A percentile compares a stretch with the other conserved stretches of the same genome.
Conservation (phyloP, 2,888 invertebrate species). For the Plagodis pulveraria region DNA sequence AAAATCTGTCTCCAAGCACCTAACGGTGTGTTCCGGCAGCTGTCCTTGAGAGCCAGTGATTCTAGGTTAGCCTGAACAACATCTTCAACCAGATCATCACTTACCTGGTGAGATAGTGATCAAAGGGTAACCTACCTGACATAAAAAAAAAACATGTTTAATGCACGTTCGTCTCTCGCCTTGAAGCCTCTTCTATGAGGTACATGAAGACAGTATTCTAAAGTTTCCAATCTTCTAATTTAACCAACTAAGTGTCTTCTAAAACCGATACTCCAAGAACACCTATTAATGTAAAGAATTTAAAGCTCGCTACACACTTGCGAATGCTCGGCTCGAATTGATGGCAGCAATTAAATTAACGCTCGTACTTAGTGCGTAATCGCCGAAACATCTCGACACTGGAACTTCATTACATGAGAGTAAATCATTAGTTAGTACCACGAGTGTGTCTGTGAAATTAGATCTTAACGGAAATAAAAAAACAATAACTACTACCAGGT, state of each 20-base stretch:
- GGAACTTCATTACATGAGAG: constrained; percentile 49
- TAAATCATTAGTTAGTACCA: constrained; percentile 48
- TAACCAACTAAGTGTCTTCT: background rate
- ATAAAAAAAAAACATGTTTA: no score
- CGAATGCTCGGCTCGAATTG: constrained; percentile 37
- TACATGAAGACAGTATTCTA: background rate
- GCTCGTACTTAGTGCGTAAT: constrained; percentile 53
- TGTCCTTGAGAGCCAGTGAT: no score
- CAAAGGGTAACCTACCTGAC: no score
- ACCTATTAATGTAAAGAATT: constrained; percentile 9
- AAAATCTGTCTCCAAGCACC: no score
- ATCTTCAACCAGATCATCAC: no score
- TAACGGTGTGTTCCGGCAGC: no score
- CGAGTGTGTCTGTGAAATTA: background rate
- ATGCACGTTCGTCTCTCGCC: no score
- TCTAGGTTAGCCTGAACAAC: no score
- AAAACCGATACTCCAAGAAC: constrained; percentile 4
- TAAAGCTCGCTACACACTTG: constrained; percentile 11
- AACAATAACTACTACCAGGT: no score
- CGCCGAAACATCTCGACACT: constrained; percentile 47
- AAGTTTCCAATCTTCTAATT: background rate
- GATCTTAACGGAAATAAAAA: constrained; percentile 1
- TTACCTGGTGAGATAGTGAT: no score
- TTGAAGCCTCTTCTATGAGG: no score
- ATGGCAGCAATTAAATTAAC: constrained; percentile 53